Evolutionary conservation across 2,113 vertebrate species (phyloP), one percentile per base, ranked within the genome.

Genomic region (Bucco capensis): DNA sequence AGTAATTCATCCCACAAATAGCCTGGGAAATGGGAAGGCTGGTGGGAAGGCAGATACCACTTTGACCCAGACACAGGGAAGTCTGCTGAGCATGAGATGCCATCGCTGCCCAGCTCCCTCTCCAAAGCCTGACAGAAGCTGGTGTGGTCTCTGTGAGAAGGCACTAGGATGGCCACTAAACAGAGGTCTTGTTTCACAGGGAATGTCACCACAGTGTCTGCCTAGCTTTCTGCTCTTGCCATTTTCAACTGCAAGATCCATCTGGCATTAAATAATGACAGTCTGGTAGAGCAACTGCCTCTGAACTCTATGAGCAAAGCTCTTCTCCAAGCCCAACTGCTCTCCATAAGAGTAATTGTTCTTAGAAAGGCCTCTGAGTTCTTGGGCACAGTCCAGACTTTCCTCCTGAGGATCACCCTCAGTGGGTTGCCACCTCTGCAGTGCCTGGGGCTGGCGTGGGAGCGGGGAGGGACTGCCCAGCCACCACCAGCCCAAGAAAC

Each of bases 1-100:
- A n/a, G 57, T 71, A 42, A 82, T 86, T 93, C 85, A 95, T 89
- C 75, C 93, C 91, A 58, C 96, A 94, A 90, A 94, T n/a, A 78
- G 70, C 12, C 77, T 33, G 74, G 84, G 84, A 90, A 87, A 28
- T 37, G 80, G 56, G 70, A 11, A 84, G 90, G 84, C 70, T 9
- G 8, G n/a, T 25, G 91, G 83, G 89, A 51, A 92, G 69, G 51
- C 65, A 25, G 62, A 65, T 67, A 16, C 23, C 67, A 37, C 24
- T 35, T 44, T 64, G 78, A 18, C 50, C 66, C 56, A 51, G 46
- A 46, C n/a, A 33, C 9, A 8, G 33, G 64, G 7, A 46, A 58
- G 51, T 51, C 51, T 38, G 54, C 42, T 35, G 83, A 38, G 27
- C 18, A 15, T 4, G 0, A 69, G 60, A 37, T 72, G 81, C 71